Evolutionary conservation across 2,113 vertebrate species (phyloP), one percentile per base, ranked within the genome.

Genomic region (Hippopotamus amphibius): DNA sequence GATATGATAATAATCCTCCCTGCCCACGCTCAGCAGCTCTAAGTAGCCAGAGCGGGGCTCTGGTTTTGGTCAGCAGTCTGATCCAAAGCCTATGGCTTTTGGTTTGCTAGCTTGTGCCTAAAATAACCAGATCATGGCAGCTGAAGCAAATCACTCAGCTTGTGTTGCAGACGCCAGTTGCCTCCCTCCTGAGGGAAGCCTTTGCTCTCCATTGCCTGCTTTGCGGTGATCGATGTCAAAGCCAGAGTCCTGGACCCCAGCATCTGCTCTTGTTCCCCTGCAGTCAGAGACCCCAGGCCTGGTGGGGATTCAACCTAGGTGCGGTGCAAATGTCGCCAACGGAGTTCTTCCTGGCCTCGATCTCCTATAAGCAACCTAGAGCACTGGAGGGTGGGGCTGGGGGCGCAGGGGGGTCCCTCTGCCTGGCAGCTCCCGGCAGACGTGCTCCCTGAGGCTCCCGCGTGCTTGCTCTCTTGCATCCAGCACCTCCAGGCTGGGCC

Each of bases 71-170:
- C 59, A 26, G 72, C 19, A 21, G 53, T 63, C 71, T 22, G 14
- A 68, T 43, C 53, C 26, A n/a, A n/a, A 89, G 72, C 50, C 72
- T 74, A 53, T 71, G 72, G 43, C 65, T 43, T 92, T 88, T 26
- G 7, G 41, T 53, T 84, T 63, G 30, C 68, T 92, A 41, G 19
- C 69, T 86, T 92, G 71, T 61, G 57, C 72, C 50, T 92, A 53
- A 74, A 68, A 95, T 68, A 79, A 48, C 30, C 90, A 50, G 89
- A 50, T 92, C 77, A 55, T 71, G 82, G 50, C 22, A 57, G 87
- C 71, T 43, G 79, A 63, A 59, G 48, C 0, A 1, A 50, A 61
- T 88, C 48, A 13, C 17, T 63, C 19, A 57, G 80, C 53, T 72
- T n/a, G 69, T 48, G 46, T 2, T 43, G 16, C 43, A 55, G 41